These are phyloP conservation scores for Danio aesculapii DNA, from an alignment of 2,797 vertebrate genomes.

Conservation along the genomic window DNA sequence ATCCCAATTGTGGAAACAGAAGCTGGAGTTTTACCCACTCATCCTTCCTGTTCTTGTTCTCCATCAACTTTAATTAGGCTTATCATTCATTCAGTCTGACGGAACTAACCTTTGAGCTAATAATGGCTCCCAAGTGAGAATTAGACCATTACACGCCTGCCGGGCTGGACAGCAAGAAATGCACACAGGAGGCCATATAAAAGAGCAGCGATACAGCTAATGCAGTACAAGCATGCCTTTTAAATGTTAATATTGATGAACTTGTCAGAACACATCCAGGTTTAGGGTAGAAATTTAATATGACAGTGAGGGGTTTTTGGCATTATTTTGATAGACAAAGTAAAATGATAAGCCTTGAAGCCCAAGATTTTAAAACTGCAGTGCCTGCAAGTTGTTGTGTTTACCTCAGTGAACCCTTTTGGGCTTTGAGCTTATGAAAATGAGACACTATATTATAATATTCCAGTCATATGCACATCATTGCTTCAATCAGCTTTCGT, in stretches of 20 bases:
- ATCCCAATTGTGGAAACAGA: constrained; percentile 22
- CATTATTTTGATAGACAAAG: background rate
- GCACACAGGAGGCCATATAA: constrained; percentile 10
- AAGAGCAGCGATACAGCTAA: constrained; percentile 8
- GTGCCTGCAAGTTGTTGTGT: constrained; percentile 10
- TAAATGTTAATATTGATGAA: background rate
- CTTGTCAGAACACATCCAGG: background rate
- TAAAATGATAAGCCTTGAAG: constrained; percentile 19
- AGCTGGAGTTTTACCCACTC: constrained; percentile 40
- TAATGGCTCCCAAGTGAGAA: constrained; percentile 46
- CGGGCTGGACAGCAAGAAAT: constrained; percentile 30
- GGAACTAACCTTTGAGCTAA: constrained; percentile 58
- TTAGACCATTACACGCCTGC: constrained; percentile 54
- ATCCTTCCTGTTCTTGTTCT: constrained; percentile 38
- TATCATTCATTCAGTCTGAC: constrained; percentile 49
- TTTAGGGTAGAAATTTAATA: background rate
- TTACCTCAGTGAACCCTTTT: constrained; percentile 36
- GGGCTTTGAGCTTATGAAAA: constrained; percentile 36
- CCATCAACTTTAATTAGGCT: constrained; percentile 56
- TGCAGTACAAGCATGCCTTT: background rate
- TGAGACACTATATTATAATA: constrained; percentile 25
- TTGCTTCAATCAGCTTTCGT: constrained; percentile 48
- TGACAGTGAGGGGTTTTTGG: background rate
- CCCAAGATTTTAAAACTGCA: constrained; percentile 6
- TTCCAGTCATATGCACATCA: constrained; percentile 49